Percentiles rank a stretch among this genome's conserved stretches.
Conservation (phyloP, 2,888 invertebrate species). For the Scrobipalpa costella region DNA sequence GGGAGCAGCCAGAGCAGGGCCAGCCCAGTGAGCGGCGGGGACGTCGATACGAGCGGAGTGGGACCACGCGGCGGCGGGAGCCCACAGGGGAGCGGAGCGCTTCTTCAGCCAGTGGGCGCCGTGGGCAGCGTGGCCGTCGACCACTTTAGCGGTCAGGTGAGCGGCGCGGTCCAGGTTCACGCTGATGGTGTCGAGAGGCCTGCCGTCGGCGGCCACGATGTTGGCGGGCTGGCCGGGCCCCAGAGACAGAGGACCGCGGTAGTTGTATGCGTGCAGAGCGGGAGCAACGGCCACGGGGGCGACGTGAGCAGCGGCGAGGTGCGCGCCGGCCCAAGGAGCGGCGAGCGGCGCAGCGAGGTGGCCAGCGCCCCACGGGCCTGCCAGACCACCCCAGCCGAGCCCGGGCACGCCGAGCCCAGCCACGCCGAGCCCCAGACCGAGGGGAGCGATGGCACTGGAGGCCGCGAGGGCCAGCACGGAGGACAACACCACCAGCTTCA, state of each 20-base stretch:
- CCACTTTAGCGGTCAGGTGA: slow-evolving; percentile 64
- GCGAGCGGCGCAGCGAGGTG: slow-evolving; percentile 46
- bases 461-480: slow-evolving; percentile 81
- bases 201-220: slow-evolving; percentile 70
- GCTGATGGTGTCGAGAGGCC: slow-evolving; percentile 72
- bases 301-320: slow-evolving; percentile 39
- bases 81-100: slow-evolving; percentile 60
- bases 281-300: slow-evolving; percentile 46
- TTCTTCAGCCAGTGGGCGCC: slow-evolving; percentile 59
- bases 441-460: slow-evolving; percentile 66
- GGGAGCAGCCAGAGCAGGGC: slow-evolving; percentile 43
- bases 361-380: slow-evolving; percentile 45
- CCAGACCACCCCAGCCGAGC: slow-evolving; percentile 35
- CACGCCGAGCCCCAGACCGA: slow-evolving; percentile 39
- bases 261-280: slow-evolving; percentile 61
- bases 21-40: slow-evolving; percentile 47
- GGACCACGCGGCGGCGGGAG: slow-evolving; percentile 51
- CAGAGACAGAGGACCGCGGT: slow-evolving; percentile 70
- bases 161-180: slow-evolving; percentile 73
- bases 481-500: slow-evolving; percentile 83
- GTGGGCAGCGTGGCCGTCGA: slow-evolving; percentile 53
- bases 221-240: slow-evolving; percentile 72
- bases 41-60: slow-evolving; percentile 51
- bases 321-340: slow-evolving; percentile 44
- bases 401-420: slow-evolving; percentile 31